Conservation (phyloP, 2,113 vertebrate species). For the Sinocyclocheilus rhinocerous region DNA sequence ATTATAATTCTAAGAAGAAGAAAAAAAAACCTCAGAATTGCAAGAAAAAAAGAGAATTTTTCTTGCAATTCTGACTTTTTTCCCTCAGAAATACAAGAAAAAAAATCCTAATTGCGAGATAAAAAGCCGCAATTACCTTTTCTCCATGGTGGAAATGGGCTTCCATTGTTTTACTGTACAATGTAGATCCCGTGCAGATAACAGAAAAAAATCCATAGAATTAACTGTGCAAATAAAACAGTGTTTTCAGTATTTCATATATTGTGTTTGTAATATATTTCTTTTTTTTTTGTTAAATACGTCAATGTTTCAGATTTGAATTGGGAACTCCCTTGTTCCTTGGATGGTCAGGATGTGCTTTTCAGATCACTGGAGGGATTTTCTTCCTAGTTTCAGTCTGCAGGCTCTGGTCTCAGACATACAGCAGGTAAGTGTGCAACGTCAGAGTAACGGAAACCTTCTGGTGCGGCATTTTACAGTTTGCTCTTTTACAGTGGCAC, state of each 20-base stretch:
- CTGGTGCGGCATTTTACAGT: background rate
- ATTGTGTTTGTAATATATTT: no score
- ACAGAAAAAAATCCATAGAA: no score
- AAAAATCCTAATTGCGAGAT: no score
- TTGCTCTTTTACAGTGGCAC: background rate
- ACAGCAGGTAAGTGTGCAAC: constrained; percentile 64
- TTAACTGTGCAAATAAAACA: background rate
- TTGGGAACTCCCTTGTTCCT: constrained; percentile 79
- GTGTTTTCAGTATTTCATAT: background rate
- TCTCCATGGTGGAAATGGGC: no score
- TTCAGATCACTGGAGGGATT: constrained; percentile 68
- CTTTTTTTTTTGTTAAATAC: background rate
- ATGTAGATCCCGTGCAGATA: no score
- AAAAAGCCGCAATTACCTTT: no score
- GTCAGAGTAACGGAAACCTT: background rate
- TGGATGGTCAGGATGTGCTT: constrained; percentile 74
- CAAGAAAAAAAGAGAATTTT: no score
- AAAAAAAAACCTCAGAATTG: no score
- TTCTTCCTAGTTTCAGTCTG: constrained; percentile 75
- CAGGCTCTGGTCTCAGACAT: constrained; percentile 57
- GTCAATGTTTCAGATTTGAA: constrained; percentile 66
- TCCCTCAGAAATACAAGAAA: no score
- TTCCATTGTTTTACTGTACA: no score
- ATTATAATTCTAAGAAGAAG: no score
- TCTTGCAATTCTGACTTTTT: no score